Conservation (phyloP, 2,888 invertebrate species). For the Tetranychus piercei region DNA sequence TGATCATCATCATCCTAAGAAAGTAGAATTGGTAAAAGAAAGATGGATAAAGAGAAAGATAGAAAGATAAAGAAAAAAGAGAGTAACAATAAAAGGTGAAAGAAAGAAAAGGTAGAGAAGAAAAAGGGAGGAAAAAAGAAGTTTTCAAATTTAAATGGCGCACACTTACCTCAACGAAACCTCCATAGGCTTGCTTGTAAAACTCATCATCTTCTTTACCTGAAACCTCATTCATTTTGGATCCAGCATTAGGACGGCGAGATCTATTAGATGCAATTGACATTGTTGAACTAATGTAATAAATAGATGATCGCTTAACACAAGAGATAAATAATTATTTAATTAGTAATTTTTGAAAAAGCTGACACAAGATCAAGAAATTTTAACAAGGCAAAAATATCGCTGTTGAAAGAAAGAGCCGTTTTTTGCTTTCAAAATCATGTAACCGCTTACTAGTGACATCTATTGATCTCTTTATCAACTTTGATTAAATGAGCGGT, state of each 20-base stretch:
- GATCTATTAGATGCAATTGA: conserved; percentile 45
- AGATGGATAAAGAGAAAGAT: conserved; percentile 3
- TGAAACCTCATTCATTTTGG: conserved; percentile 53
- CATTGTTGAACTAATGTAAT: conserved; percentile 6
- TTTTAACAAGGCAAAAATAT: no score
- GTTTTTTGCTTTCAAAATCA: no score
- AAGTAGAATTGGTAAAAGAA: neutral
- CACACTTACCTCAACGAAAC: conserved; percentile 55
- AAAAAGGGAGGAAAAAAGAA: neutral
- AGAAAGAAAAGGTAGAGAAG: neutral
- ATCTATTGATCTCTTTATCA: no score
- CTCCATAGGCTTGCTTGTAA: conserved; percentile 96
- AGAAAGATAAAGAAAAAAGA: neutral
- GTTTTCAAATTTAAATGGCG: neutral
- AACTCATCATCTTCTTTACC: conserved; percentile 76
- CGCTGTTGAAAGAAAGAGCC: no score
- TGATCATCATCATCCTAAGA: conserved; percentile 36
- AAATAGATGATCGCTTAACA: no score
- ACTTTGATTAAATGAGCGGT: no score
- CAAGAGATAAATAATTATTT: no score
- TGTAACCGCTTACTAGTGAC: no score
- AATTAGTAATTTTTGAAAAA: no score
- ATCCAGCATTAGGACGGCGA: conserved; percentile 74
- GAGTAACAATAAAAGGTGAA: neutral
- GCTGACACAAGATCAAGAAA: no score